A percentile compares a stretch with the other conserved stretches of the same genome.
Conservation (phyloP, 2,797 vertebrate genomes). For the Ispidina picta region DNA sequence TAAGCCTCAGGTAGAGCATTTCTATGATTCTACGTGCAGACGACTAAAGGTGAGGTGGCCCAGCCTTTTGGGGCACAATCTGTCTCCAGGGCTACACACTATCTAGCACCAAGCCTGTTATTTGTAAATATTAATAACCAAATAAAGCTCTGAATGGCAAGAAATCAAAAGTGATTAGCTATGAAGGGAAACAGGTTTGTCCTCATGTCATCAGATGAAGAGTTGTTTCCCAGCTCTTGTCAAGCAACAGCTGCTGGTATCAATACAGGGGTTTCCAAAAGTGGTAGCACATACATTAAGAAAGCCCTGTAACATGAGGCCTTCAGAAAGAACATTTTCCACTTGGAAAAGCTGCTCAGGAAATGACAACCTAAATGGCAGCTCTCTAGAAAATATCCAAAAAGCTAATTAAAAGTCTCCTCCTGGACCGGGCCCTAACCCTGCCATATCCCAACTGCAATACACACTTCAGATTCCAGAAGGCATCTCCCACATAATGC, state of each 20-base stretch:
- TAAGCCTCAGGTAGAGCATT: neutral
- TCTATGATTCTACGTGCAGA: neutral
- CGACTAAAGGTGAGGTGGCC: neutral
- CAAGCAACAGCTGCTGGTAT: neutral
- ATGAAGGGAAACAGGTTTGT: neutral
- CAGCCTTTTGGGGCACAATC: neutral
- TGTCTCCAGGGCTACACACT: neutral
- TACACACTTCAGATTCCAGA: conserved; percentile 31
- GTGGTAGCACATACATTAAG: neutral
- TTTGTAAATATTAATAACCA: neutral
- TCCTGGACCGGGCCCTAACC: neutral
- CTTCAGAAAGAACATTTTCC: neutral
- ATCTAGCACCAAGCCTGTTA: neutral
- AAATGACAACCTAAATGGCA: neutral
- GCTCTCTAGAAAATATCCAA: neutral
- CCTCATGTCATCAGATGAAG: neutral
- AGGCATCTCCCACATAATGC: conserved; percentile 58
- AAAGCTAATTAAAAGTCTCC: conserved; percentile 31
- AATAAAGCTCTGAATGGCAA: neutral
- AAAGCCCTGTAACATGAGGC: neutral
- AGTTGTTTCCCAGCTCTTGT: neutral
- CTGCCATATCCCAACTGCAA: conserved; percentile 44
- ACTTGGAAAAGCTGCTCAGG: neutral
- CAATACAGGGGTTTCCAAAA: neutral
- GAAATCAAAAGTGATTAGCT: neutral